Evolutionary conservation across 1,140 invertebrate genomes (phyloP).

Genomic region (Probaryconus sp.): DNA sequence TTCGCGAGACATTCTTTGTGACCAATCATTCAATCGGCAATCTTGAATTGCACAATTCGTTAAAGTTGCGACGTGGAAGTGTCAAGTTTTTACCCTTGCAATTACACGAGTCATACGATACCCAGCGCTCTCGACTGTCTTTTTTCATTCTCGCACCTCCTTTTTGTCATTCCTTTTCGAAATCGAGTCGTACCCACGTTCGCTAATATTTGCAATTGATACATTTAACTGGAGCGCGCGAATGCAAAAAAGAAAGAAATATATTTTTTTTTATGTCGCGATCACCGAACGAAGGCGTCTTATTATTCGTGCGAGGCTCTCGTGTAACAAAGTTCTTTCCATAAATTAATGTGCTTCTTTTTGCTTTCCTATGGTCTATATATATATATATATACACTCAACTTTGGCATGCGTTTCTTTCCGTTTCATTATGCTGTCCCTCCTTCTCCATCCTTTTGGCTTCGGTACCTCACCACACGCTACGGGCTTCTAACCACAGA

Average conservation of each 20-base stretch:
- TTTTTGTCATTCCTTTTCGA: conserved; percentile 4
- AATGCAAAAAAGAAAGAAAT: no score
- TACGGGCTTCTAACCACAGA: conserved; percentile 77
- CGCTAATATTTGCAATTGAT: conserved; percentile 22
- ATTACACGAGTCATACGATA: conserved; percentile 58
- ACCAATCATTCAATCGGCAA: conserved; percentile 51
- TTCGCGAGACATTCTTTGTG: conserved; percentile 54
- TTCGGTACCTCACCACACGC: conserved; percentile 67
- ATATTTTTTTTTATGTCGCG: no score
- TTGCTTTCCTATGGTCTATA: conserved; percentile 11
- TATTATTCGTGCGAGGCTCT: conserved; percentile 6
- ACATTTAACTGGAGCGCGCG: conserved; percentile 34
- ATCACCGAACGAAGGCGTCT: no score
- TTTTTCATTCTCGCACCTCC: conserved; percentile 7
- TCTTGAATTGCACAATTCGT: conserved; percentile 59
- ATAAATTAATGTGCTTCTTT: conserved; percentile 44
- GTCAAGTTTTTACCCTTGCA: conserved; percentile 59
- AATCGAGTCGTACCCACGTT: no score
- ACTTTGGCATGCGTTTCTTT: conserved; percentile 30
- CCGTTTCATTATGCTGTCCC: conserved; percentile 19
- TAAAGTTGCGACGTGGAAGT: conserved; percentile 40
- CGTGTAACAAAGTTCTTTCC: conserved; percentile 22
- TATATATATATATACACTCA: no score
- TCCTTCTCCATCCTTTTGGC: conserved; percentile 58
- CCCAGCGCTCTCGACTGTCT: conserved; percentile 1